These are phyloP conservation scores for Rhynchonema sp. DNA, from an alignment of 2,888 invertebrate species.

Conservation along the genomic window DNA sequence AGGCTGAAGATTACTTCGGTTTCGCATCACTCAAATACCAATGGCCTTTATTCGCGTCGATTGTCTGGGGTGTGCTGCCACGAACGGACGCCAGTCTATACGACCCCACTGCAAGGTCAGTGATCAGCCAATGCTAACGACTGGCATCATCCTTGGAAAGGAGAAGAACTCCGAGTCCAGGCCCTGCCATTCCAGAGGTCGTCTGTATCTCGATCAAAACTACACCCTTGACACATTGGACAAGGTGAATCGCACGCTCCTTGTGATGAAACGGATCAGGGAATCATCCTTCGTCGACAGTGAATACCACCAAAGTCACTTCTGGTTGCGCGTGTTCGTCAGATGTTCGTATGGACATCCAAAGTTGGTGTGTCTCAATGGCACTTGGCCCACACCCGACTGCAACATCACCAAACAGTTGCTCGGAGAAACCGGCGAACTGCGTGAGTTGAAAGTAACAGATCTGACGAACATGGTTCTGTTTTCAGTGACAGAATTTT, in stretches of 20 bases:
- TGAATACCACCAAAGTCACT: not conserved
- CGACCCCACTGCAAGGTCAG: no score
- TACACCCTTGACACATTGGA: not conserved
- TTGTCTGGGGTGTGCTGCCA: constrained; percentile 2
- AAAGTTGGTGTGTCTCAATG: not conserved
- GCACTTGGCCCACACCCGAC: not conserved
- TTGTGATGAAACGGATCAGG: not conserved
- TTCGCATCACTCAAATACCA: not conserved
- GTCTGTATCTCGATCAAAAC: not conserved
- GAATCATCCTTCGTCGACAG: not conserved
- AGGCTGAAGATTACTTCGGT: not conserved
- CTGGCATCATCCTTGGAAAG: no score
- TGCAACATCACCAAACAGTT: not conserved
- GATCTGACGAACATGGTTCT: not conserved
- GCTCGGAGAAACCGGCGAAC: not conserved
- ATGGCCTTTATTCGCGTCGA: not conserved
- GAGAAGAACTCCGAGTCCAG: no score
- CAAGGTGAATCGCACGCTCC: no score
- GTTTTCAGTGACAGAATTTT: no score
- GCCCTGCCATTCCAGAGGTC: no score
- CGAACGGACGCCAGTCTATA: not conserved
- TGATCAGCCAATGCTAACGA: no score
- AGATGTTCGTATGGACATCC: not conserved
- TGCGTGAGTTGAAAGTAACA: no score
- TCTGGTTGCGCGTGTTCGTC: not conserved